Evolutionary conservation across 2,888 invertebrate species (phyloP), one percentile per base, ranked within the genome.

Genomic region (Neoascia interrupta): DNA sequence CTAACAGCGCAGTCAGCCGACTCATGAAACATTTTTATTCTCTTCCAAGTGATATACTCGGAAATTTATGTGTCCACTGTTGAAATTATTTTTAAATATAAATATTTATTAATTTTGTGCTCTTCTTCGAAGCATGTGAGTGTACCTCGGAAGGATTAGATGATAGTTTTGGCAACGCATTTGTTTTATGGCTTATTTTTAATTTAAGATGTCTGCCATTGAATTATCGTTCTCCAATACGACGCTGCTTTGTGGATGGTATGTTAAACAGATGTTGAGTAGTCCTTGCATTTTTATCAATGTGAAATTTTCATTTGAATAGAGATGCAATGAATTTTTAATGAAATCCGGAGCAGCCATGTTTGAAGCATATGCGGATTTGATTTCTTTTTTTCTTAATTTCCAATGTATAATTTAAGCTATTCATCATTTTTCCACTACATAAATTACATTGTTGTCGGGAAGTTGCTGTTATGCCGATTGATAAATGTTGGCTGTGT

Each of bases 11-110:
- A 31, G 31, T 8, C 31, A 31, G 8, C 10, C 8, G 31, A n/a
- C n/a, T n/a, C 4, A 31, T 31, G 8, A 31, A 5, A 26, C 5
- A 66, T 73, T 68, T 75, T 84, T 85, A 84, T 84, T 84, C 84
- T 84, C 83, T 85, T 85, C 85, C 85, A 85, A 85, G 82, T 85
- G 85, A 85, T 85, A 84, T 85, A 83, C 84, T 83, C 63, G 84
- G 84, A 83, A 84, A 85, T 85, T 85, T 85, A 85, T 85, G 84
- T 56, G 66, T 61, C 66, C 73, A 73, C 39, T 68, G 73, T 61
- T 66, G 34, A 66, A 66, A 72, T 70, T 69, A 36, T 37, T 28
- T 60, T 58, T 49, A 18, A 47, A 45, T 60, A 18, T 37, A 45
- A 53, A 58, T 43, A 58, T 64, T 13, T 16, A n/a, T 60, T 23